A percentile compares a stretch with the other conserved stretches of the same genome.
phyloP scores from a whole-genome alignment of 2,113 vertebrate genomes.

The Thamnophis sirtalis region DNA sequence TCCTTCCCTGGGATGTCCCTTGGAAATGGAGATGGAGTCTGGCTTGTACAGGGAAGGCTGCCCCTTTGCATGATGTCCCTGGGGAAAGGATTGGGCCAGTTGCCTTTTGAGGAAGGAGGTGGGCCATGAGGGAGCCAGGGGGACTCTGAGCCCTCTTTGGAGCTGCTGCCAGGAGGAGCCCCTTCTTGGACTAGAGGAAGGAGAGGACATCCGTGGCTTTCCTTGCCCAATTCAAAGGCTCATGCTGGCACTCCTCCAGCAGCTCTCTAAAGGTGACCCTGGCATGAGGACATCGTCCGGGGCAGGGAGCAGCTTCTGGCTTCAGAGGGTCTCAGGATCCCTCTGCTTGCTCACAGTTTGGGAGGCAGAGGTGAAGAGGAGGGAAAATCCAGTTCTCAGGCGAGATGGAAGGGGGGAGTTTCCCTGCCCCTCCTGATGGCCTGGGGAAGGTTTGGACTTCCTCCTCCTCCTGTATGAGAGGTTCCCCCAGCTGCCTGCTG shows the following conservation, averaged over 20 bases:
- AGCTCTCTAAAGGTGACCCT: not conserved
- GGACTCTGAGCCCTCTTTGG: not conserved
- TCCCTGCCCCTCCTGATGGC: not conserved
- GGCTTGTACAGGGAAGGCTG: not conserved
- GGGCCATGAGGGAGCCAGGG: not conserved
- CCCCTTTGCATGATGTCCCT: not conserved
- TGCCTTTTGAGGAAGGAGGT: not conserved
- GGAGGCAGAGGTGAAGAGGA: not conserved
- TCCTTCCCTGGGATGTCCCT: not conserved
- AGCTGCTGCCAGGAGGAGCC: not conserved
- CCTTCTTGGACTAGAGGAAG: not conserved
- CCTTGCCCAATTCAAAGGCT: not conserved
- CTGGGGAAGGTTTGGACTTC: not conserved
- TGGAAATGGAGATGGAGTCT: not conserved
- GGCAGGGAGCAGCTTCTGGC: not conserved
- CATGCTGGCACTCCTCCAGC: not conserved
- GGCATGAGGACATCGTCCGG: not conserved
- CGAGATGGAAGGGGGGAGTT: not conserved
- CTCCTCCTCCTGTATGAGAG: not conserved
- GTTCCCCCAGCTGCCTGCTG: not conserved
- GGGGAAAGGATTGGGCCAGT: not conserved
- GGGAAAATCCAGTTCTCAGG: not conserved
- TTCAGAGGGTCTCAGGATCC: not conserved
- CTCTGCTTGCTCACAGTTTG: not conserved
- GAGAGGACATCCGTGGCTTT: not conserved